Evolutionary conservation across 1,140 invertebrate species (phyloP).

Genomic region (Drosophila carrolli): DNA sequence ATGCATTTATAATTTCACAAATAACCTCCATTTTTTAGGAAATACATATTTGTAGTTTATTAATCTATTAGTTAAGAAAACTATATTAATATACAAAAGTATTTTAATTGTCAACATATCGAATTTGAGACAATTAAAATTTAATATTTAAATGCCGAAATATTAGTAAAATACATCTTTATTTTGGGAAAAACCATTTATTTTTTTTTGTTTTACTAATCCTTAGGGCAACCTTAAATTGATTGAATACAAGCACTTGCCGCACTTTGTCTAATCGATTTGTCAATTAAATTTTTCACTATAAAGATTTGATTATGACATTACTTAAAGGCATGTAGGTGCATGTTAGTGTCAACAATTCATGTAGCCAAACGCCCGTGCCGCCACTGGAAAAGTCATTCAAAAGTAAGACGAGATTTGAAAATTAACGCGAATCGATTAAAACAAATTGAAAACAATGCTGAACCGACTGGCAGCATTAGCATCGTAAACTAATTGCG

Average conservation of each 20-base stretch:
- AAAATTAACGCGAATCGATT: slow-evolving; percentile 80
- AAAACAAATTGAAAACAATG: slow-evolving; percentile 74
- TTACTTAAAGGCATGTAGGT: slow-evolving; percentile 26
- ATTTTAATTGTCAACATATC: too few species aligned
- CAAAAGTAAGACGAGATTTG: slow-evolving; percentile 34
- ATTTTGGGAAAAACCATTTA: too few species aligned
- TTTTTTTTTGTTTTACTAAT: too few species aligned
- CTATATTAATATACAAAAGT: too few species aligned
- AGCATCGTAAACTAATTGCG: slow-evolving; percentile 74
- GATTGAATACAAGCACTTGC: neutral
- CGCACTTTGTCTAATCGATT: neutral
- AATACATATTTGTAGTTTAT: too few species aligned
- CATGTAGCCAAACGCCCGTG: slow-evolving; percentile 28
- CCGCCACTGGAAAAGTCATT: slow-evolving; percentile 8
- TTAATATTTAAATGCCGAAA: too few species aligned
- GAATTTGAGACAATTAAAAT: too few species aligned
- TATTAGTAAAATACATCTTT: too few species aligned
- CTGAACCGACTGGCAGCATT: slow-evolving; percentile 30
- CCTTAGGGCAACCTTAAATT: neutral
- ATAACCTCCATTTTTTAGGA: too few species aligned
- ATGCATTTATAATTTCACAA: too few species aligned
- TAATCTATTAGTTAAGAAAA: too few species aligned
- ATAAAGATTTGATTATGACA: slow-evolving; percentile 10
- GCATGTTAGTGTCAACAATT: slow-evolving; percentile 37
- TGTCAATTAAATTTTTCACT: slow-evolving; percentile 1